Base-by-base conservation (phyloP, 2,797 vertebrate species). In the Pitangus sulphuratus region DNA sequence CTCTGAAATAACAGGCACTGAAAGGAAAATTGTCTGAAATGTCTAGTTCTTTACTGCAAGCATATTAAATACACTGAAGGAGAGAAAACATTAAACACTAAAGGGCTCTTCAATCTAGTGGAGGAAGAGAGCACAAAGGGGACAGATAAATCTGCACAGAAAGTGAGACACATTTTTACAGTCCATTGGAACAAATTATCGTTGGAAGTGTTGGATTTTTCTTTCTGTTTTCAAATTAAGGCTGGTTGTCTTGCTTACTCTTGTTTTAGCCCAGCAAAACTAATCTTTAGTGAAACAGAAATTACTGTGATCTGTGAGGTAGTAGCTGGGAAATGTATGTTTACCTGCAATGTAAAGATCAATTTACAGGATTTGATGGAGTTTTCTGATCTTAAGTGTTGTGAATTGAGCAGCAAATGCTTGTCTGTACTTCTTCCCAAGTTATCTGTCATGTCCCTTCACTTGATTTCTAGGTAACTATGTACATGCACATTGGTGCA, bases 1-100 rank as follows among this genome's bases (percentile, higher is more conserved):
- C 83, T 90, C 40, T 96, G 87, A 96, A 94, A 96, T 90, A 95
- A 96, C 81, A 96, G 84, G 44, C 85, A 94, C 92, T 90, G 93
- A 94, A 92, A 93, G 57, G 84, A 96, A 96, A 95, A 87, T 95
- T 82, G 62, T 78, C 85, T 92, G 85, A 97, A 94, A 95, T 91
- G 79, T 47, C 1, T 20, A 85, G 92, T 95, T 94, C 92, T 93
- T 80, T 81, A 30, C 79, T 90, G 72, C 80, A 81, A 66, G 62
- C 80, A 70, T 65, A 45, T 84, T 93, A 84, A 93, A 47, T 84
- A 81, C 85, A 50, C 86, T 93, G 22, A 72, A 71, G 87, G 47
- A 62, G 69, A 86, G 83, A 90, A 95, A 82, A 87, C 66, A 56
- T 53, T 28, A 66, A 84, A 62, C 35, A 8, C n/a, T 89, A 51